Conservation (phyloP, 2,113 vertebrate species). For the Actenoides hombroni region DNA sequence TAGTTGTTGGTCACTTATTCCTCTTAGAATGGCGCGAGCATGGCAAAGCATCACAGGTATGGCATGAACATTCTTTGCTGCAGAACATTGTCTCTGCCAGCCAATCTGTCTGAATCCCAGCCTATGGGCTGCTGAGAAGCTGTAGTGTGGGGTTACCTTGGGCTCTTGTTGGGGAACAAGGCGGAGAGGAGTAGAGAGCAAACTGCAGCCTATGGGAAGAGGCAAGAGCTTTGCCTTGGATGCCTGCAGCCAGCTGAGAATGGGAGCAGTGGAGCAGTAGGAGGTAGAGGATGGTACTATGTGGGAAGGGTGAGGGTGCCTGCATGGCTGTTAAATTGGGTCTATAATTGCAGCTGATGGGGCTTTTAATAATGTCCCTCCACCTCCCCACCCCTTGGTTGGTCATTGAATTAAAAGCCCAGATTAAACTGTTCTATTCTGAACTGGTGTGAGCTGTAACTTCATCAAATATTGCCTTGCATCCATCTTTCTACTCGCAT, state of each 20-base stretch:
- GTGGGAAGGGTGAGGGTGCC: background rate
- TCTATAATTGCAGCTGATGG: background rate
- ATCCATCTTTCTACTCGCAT: background rate
- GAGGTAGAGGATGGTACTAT: background rate
- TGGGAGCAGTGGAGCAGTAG: background rate
- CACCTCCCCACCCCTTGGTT: background rate
- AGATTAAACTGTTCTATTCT: background rate
- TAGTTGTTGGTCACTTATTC: background rate
- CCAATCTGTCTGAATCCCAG: background rate
- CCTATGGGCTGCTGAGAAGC: background rate
- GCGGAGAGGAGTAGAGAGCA: background rate
- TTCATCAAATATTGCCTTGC: background rate
- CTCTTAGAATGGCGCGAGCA: background rate
- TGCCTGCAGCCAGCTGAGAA: background rate
- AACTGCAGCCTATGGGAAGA: background rate
- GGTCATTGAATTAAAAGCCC: background rate
- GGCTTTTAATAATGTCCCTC: background rate
- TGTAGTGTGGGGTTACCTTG: background rate
- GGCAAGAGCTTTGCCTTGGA: background rate
- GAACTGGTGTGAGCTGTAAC: background rate
- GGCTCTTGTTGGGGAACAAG: background rate
- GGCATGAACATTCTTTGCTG: background rate
- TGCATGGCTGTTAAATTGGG: background rate
- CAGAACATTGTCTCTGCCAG: background rate
- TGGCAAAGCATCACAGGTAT: background rate